A percentile compares a stretch with the other conserved stretches of the same genome.
phyloP scores from a whole-genome alignment of 2,888 invertebrate species.

The Microchrysa polita region DNA sequence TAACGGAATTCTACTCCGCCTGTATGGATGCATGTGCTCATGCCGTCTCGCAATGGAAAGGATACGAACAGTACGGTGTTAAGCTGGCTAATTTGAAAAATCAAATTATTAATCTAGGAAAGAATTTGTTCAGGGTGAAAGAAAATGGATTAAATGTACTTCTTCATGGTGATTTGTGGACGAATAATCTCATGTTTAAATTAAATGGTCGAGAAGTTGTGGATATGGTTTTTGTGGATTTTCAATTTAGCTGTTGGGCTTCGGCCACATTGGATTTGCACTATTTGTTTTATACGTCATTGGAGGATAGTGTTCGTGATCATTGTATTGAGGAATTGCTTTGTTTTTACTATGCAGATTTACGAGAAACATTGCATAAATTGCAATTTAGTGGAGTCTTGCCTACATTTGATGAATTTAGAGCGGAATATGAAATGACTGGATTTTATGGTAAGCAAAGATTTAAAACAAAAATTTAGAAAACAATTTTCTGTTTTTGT shows the following conservation, averaged over 20 bases:
- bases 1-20: conserved; percentile 61
- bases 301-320: conserved; percentile 62
- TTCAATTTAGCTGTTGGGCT: conserved; percentile 61
- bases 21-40: conserved; percentile 60
- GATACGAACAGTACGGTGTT: conserved; percentile 60
- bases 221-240: conserved; percentile 55
- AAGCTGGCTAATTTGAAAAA: conserved; percentile 61
- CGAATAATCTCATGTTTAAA: conserved; percentile 62
- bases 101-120: conserved; percentile 58
- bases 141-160: conserved; percentile 59
- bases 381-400: too few relatives aligned
- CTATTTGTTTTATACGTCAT: conserved; percentile 61
- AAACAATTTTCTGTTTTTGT: too few relatives aligned
- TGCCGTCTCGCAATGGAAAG: conserved; percentile 61
- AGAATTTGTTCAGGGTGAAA: conserved; percentile 58
- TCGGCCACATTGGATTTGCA: conserved; percentile 62
- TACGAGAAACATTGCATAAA: conserved; percentile 56
- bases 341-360: conserved; percentile 61
- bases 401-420: conserved; percentile 61
- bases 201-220: conserved; percentile 51
- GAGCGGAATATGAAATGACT: conserved; percentile 61
- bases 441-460: conserved; percentile 59
- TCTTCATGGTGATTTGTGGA: conserved; percentile 62
- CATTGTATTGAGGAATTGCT: conserved; percentile 60
- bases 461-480: too few relatives aligned